Percentiles rank a stretch among this genome's conserved stretches.
phyloP scores from a whole-genome alignment of 2,888 invertebrate genomes.

The Drosophila mayaguana region DNA sequence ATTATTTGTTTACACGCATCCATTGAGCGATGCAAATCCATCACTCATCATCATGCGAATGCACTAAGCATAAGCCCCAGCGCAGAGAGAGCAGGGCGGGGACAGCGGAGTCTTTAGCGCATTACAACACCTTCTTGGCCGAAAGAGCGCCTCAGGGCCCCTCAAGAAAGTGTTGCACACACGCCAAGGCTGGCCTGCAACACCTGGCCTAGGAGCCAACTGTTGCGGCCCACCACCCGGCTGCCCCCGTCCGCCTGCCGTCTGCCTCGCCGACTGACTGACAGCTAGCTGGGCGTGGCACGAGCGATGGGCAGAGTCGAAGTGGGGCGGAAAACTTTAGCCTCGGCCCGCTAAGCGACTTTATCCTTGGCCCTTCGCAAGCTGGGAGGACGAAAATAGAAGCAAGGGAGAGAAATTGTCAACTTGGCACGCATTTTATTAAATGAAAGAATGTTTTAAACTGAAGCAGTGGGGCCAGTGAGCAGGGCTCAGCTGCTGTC shows the following conservation, averaged over 20 bases:
- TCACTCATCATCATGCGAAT: slow-evolving; percentile 53
- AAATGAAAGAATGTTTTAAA: slow-evolving; percentile 74
- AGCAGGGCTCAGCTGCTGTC: slow-evolving; percentile 60
- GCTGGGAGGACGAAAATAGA: neutral
- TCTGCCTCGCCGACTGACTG: slow-evolving; percentile 3
- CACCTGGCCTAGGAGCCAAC: slow-evolving; percentile 53
- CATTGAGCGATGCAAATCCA: slow-evolving; percentile 40
- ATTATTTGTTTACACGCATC: slow-evolving; percentile 78
- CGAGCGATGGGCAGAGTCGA: slow-evolving; percentile 33
- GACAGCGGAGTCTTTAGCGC: slow-evolving; percentile 44
- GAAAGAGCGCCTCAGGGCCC: slow-evolving; percentile 53
- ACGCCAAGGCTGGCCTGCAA: slow-evolving; percentile 32
- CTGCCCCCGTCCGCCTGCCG: neutral
- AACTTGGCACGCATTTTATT: slow-evolving; percentile 81
- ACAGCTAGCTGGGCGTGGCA: slow-evolving; percentile 57
- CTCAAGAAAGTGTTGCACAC: slow-evolving; percentile 50
- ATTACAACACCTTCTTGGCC: slow-evolving; percentile 69
- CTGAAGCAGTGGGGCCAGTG: slow-evolving; percentile 34
- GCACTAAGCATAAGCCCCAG: slow-evolving; percentile 4
- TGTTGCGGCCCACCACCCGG: slow-evolving; percentile 44
- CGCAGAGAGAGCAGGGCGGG: neutral
- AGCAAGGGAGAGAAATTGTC: slow-evolving; percentile 61
- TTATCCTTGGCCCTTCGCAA: slow-evolving; percentile 26
- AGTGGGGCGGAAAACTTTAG: slow-evolving; percentile 45
- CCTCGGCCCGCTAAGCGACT: slow-evolving; percentile 25